Base-by-base conservation (phyloP, 2,113 vertebrate genomes). In the Crotalus helleri region DNA sequence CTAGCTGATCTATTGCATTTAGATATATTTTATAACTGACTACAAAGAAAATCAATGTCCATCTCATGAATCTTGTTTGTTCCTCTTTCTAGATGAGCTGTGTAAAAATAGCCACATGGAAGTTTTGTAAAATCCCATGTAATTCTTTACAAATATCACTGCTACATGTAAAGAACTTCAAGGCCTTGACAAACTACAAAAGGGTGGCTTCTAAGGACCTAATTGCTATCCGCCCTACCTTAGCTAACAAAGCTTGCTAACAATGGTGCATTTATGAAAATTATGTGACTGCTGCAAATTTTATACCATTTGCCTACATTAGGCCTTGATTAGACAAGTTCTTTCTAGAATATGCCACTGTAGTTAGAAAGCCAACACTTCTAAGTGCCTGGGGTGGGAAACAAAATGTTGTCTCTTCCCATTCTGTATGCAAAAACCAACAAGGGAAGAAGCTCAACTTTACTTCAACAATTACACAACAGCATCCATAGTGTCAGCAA, bases 41-140 rank as follows among this genome's bases (percentile, higher is more conserved):
- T 91, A 96, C 95, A 96, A 96, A 97, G 95, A 95, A 96, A 97
- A 97, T 96, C 96, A 96, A 97, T 97, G 96, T 92, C 94, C 93
- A 88, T 93, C 95, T 97, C 95, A 96, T 95, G 96, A 97, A 96
- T 97, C 95, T 95, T 96, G 89, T 93, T 94, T 95, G 96, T 93
- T 89, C 93, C 89, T 96, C 92, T 93, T 94, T 96, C 96, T 92
- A 95, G 92, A 39, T 90, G 85, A 94, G 94, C 95, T 95, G 95
- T 7, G 89, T 89, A 95, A 95, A 96, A 96, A 97, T 94, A 96
- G 94, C 91, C 96, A 95, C 96, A 95, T 94, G 96, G 96, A 97
- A 96, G 95, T 90, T 95, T 59, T 96, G 92, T 88, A 74, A 95
- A 92, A 97, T 94, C 95, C 93, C 90, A 89, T 88, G 85, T 95